Base-by-base conservation (phyloP, 1,140 invertebrate species). In the Saxidomus purpurata region DNA sequence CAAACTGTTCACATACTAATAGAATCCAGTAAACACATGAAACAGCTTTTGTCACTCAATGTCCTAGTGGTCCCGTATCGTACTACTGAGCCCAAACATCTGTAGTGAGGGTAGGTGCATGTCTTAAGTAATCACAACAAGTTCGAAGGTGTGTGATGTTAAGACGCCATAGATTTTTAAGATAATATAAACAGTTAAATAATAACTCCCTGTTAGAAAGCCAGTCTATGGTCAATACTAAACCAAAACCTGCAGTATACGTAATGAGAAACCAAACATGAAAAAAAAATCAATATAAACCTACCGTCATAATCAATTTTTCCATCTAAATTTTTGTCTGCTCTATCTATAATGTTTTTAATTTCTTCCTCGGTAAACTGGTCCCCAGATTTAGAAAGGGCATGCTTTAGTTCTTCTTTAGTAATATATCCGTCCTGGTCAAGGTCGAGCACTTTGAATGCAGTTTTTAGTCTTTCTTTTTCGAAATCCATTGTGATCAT, bases 401-500 rank as follows among this genome's bases (percentile, higher is more conserved):
- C 69, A 28, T 74, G 36, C 15, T 40, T 1, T 4, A 89, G 43
- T 59, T 89, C 87, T 6, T 74, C 79, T 4, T 31, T 8, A 11
- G 87, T 55, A 19, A 89, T 89, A 36, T 40, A 89, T 0, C 87
- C 87, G 59, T 96, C 99, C 17, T 74, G 38, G 43, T 90, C 86
- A n/a, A 67, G 40, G 43, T 90, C 90, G 8, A 90, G 49, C 49
- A 89, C 79, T 63, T 40, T 52, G 43, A 90, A 90, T 15, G 89
- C 83, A 11, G 83, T 86, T 55, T 87, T 90, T 47, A 90, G 15
- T 0, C 88, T 38, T 52, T 89, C 87, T 28, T 67, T 81, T 61
- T 88, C 86, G 22, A 80, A 69, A 47, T 88, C 86, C 17, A 76
- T 49, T 36, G 47, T 55, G 4, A 88, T 81, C 55, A 80, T 36